Evolutionary conservation across 1,140 invertebrate genomes (phyloP).

Genomic region (Bursaphelenchus mucronatus): DNA sequence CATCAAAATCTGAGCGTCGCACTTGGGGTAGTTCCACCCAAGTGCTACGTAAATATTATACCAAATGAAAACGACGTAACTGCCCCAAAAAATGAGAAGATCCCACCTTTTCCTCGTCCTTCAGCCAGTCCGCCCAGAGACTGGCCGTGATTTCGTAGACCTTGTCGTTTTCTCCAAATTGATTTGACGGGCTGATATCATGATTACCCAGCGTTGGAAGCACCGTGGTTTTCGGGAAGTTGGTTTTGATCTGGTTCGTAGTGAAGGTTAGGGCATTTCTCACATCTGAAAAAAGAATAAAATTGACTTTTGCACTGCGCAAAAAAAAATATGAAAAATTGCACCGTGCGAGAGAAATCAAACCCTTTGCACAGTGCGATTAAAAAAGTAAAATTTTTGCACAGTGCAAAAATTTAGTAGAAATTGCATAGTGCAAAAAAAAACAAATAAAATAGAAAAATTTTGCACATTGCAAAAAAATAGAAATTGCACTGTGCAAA

Average conservation of each 20-base stretch:
- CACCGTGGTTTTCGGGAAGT: slow-evolving; percentile 37
- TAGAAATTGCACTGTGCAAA: no score
- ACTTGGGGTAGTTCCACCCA: no score
- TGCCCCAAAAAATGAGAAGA: slow-evolving; percentile 10
- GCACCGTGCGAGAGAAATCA: no score
- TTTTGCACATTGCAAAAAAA: no score
- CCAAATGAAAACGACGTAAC: background rate
- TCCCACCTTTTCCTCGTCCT: slow-evolving; percentile 30
- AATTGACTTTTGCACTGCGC: background rate
- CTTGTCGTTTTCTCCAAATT: slow-evolving; percentile 40
- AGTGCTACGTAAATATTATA: background rate
- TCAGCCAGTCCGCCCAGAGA: slow-evolving; percentile 51
- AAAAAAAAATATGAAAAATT: no score
- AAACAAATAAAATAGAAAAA: no score
- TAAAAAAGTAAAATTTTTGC: no score
- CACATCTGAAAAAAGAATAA: slow-evolving; percentile 45
- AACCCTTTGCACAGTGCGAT: no score
- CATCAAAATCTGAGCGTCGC: no score
- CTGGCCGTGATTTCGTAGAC: slow-evolving; percentile 45
- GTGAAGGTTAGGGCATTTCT: slow-evolving; percentile 38
- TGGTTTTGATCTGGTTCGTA: slow-evolving; percentile 24
- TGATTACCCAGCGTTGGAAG: slow-evolving; percentile 56
- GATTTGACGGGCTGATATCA: slow-evolving; percentile 49
- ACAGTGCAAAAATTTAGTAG: no score
- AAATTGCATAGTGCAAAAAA: no score